A percentile compares a stretch with the other conserved stretches of the same genome.
phyloP scores from a whole-genome alignment of 2,888 invertebrate species.

The Lydus trimaculatus region DNA sequence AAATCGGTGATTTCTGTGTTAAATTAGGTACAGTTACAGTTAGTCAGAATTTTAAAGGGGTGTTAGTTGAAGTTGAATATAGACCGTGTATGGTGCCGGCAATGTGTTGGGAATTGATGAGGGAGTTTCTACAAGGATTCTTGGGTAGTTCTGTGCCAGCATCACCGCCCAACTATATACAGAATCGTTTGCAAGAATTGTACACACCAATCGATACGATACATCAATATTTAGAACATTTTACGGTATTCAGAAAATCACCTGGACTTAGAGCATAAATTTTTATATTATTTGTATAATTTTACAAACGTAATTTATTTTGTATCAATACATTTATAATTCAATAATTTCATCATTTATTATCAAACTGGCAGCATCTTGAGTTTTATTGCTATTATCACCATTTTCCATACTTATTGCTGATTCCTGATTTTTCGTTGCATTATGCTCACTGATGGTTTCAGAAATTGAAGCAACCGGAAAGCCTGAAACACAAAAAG shows the following conservation, averaged over 20 bases:
- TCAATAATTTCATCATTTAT: too few relatives aligned
- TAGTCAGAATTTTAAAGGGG: conserved; percentile 92
- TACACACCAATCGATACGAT: conserved; percentile 93
- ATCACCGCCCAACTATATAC: conserved; percentile 76
- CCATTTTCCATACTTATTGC: too few relatives aligned
- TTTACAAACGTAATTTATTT: not conserved
- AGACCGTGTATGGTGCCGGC: conserved; percentile 87
- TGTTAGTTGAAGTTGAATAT: conserved; percentile 93
- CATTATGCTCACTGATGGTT: too few relatives aligned
- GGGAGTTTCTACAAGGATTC: conserved; percentile 91
- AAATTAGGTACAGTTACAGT: conserved; percentile 93
- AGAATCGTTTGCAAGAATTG: conserved; percentile 80
- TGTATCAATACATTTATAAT: not conserved
- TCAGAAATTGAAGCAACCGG: too few relatives aligned
- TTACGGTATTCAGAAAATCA: conserved; percentile 85
- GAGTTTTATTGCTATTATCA: too few relatives aligned
- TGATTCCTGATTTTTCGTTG: too few relatives aligned
- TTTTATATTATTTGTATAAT: not conserved
- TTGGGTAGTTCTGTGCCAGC: conserved; percentile 79
- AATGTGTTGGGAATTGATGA: conserved; percentile 89
- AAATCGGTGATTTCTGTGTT: conserved; percentile 91
- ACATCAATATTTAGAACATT: conserved; percentile 94
- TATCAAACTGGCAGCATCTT: too few relatives aligned
- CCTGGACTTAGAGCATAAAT: conserved; percentile 62
- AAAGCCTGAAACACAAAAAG: too few relatives aligned